Evolutionary conservation across 1,140 invertebrate genomes (phyloP).

Genomic region (Zaprionus davidi): DNA sequence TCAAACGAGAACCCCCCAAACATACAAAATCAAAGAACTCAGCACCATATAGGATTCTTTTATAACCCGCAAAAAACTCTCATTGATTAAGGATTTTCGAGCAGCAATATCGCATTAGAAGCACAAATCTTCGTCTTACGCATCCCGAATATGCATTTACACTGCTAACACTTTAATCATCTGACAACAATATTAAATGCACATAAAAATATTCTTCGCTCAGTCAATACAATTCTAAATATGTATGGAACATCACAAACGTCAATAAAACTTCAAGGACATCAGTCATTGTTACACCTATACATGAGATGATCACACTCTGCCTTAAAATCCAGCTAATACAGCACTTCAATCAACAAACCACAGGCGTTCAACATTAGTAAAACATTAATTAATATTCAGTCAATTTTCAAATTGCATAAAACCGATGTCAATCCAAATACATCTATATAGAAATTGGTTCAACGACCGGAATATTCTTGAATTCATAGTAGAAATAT

Average conservation of each 20-base stretch:
- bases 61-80: background rate
- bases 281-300: background rate
- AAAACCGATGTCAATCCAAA: background rate
- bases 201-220: background rate
- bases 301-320: background rate
- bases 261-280: background rate
- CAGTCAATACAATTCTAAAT: conserved; percentile 2
- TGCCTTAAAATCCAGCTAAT: background rate
- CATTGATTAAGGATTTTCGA: background rate
- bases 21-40: background rate
- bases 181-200: background rate
- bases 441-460: background rate
- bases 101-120: background rate
- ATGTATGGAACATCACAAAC: background rate
- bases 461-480: background rate
- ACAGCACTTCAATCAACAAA: conserved; percentile 1
- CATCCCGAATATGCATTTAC: background rate
- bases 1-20: background rate
- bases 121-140: background rate
- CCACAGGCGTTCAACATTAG: background rate
- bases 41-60: conserved; percentile 11
- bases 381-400: background rate
- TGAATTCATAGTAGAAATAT: background rate
- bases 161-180: background rate
- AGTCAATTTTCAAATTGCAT: background rate